Conservation (phyloP, 2,888 invertebrate genomes). For the Pseudococcus jackbeardsleyi region DNA sequence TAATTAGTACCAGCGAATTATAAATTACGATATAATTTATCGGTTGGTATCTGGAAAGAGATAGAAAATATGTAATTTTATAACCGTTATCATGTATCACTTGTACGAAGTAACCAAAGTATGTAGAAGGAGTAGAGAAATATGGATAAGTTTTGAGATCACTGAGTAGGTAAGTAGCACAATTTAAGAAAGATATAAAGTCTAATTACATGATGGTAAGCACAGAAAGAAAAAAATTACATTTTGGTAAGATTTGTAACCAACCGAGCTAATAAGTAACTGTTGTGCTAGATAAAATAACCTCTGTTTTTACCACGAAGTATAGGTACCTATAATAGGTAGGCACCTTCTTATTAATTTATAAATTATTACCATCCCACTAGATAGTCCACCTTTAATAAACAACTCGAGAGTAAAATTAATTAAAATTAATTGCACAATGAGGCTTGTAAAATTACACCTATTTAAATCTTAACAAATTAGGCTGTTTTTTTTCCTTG, state of each 20-base stretch:
- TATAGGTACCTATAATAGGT: not conserved
- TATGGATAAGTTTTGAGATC: not conserved
- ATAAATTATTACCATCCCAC: conserved; percentile 4
- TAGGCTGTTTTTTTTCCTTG: not conserved
- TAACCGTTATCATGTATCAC: not conserved
- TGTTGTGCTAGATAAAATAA: not conserved
- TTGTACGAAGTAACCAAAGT: not conserved
- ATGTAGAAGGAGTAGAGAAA: not conserved
- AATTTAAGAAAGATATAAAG: not conserved
- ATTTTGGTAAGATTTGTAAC: not conserved
- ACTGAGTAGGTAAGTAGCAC: not conserved
- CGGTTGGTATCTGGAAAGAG: not conserved
- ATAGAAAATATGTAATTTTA: conserved; percentile 27
- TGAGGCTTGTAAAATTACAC: conserved; percentile 23
- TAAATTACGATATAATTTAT: conserved; percentile 14
- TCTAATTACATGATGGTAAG: not conserved
- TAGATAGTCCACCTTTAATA: not conserved
- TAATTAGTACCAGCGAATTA: not conserved
- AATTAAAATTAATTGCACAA: conserved; percentile 23
- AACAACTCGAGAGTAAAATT: conserved; percentile 31
- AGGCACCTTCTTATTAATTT: conserved; percentile 13
- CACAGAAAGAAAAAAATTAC: conserved; percentile 12
- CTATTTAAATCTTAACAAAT: not conserved
- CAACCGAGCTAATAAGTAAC: not conserved
- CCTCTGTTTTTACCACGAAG: not conserved